A percentile compares a stretch with the other conserved stretches of the same genome.
phyloP scores from a whole-genome alignment of 2,113 vertebrate species.

The Austrofundulus limnaeus region DNA sequence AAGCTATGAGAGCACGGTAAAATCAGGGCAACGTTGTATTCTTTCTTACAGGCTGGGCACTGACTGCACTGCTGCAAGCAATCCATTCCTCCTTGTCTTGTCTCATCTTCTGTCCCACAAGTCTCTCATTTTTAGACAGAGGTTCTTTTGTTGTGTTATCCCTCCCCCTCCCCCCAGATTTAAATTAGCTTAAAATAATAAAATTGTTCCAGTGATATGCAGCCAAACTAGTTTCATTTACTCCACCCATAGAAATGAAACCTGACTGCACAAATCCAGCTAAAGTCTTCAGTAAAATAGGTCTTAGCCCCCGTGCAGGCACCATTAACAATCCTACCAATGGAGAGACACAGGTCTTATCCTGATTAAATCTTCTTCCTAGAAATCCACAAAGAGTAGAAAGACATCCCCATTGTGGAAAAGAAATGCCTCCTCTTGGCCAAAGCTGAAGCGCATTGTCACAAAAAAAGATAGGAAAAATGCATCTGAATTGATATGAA shows the following conservation, averaged over 20 bases:
- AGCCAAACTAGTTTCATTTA: not conserved
- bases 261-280: constrained; percentile 6
- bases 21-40: constrained; percentile 51
- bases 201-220: not conserved
- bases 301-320: constrained; percentile 11
- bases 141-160: constrained; percentile 23
- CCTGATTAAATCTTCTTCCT: constrained; percentile 4
- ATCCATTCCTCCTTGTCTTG: constrained; percentile 13
- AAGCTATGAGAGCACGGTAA: constrained; percentile 76
- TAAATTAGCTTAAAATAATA: not conserved
- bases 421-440: constrained; percentile 7
- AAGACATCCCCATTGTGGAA: constrained; percentile 16
- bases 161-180: not conserved
- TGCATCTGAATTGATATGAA: not conserved
- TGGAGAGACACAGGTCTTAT: not conserved
- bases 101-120: constrained; percentile 1
- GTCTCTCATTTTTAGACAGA: not conserved
- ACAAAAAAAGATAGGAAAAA: constrained; percentile 3
- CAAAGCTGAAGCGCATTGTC: not conserved
- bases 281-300: not conserved
- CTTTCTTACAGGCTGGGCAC: constrained; percentile 63
- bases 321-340: constrained; percentile 1
- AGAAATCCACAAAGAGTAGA: constrained; percentile 5
- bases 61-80: constrained; percentile 22
- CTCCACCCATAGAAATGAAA: not conserved